These are phyloP conservation scores for Psilopogon haemacephalus DNA, from an alignment of 2,113 vertebrate genomes.

Conservation along the genomic window DNA sequence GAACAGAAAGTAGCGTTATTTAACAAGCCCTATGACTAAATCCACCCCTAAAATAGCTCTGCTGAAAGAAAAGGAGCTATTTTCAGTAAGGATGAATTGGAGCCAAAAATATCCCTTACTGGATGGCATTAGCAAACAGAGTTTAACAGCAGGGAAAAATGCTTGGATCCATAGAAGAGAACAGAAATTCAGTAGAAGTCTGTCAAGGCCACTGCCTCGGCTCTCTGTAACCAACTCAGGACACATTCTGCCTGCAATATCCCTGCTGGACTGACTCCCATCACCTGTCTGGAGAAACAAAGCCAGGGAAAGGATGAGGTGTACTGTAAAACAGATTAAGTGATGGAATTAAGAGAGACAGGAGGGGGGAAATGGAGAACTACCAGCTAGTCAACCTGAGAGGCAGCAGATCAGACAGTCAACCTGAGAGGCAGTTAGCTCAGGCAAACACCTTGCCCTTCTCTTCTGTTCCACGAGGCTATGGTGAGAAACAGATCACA, in stretches of 20 bases:
- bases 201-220: background rate
- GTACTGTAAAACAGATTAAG: background rate
- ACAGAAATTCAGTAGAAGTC: background rate
- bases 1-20: slow-evolving; percentile 35
- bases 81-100: slow-evolving; percentile 24
- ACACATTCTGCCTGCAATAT: background rate
- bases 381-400: background rate
- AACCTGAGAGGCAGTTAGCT: background rate
- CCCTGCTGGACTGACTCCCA: background rate
- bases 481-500: background rate
- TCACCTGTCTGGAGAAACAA: background rate
- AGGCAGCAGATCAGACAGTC: background rate
- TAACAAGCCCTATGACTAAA: slow-evolving; percentile 24
- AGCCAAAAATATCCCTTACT: slow-evolving; percentile 35
- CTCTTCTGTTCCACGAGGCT: background rate
- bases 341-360: background rate
- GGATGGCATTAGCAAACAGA: slow-evolving; percentile 21
- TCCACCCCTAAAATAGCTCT: slow-evolving; percentile 18
- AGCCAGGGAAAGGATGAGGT: background rate
- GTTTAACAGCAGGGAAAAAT: background rate
- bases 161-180: background rate
- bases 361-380: background rate
- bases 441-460: background rate
- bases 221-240: background rate
- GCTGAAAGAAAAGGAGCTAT: slow-evolving; percentile 9